These are phyloP conservation scores for Ooceraea biroi DNA, from an alignment of 1,140 invertebrate genomes.

Conservation along the genomic window DNA sequence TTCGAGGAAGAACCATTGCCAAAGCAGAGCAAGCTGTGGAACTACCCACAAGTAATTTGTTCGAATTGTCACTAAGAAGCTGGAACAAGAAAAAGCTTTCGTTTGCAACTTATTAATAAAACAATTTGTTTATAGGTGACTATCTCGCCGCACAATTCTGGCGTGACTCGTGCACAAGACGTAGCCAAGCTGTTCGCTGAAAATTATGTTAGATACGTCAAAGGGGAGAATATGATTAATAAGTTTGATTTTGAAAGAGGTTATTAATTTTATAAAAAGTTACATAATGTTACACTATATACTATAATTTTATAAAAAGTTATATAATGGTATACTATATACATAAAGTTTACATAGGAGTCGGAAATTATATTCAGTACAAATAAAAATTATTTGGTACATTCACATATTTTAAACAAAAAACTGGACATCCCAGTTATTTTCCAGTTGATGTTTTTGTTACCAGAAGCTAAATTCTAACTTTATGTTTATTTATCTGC, in stretches of 20 bases:
- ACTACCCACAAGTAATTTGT: conserved; percentile 81
- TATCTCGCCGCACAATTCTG: conserved; percentile 88
- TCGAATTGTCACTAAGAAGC: not conserved
- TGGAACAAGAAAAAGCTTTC: not conserved
- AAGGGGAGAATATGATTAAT: conserved; percentile 72
- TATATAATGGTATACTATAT: not conserved
- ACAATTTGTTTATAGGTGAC: conserved; percentile 81
- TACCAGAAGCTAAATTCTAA: no score
- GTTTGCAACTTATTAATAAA: not conserved
- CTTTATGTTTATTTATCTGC: no score
- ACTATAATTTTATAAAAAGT: conserved; percentile 61
- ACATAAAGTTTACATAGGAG: no score
- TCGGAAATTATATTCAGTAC: no score
- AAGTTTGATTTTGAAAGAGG: conserved; percentile 72
- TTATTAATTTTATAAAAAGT: conserved; percentile 72
- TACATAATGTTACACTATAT: not conserved
- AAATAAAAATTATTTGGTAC: no score
- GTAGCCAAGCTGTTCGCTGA: conserved; percentile 83
- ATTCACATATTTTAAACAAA: no score
- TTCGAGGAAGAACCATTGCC: conserved; percentile 87
- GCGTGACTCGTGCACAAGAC: conserved; percentile 81
- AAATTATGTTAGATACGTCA: conserved; percentile 82
- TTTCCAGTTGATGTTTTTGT: no score
- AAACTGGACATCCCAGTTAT: no score
- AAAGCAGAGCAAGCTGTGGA: conserved; percentile 86